A percentile compares a stretch with the other conserved stretches of the same genome.
Conservation (phyloP, 1,140 invertebrate genomes). For the Drosophila carrolli region DNA sequence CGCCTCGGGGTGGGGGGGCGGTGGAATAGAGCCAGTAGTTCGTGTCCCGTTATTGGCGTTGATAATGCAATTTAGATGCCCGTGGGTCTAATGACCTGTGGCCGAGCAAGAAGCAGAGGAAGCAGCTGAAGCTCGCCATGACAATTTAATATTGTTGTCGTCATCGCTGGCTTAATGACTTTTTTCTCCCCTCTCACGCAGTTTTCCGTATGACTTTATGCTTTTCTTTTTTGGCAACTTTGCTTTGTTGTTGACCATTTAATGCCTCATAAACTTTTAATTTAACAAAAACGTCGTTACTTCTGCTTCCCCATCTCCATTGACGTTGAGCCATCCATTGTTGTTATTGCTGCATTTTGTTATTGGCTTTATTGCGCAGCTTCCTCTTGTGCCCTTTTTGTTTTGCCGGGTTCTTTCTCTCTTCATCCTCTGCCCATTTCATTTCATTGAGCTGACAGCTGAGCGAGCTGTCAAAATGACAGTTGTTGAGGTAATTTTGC, state of each 20-base stretch:
- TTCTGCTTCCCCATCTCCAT: conserved; percentile 23
- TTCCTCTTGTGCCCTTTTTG: conserved; percentile 24
- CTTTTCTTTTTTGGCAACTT: conserved; percentile 70
- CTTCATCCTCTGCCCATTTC: not conserved
- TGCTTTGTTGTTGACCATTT: conserved; percentile 80
- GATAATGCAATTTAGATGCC: conserved; percentile 78
- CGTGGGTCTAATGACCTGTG: conserved; percentile 76
- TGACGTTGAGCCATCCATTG: conserved; percentile 18
- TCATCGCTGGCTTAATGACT: conserved; percentile 73
- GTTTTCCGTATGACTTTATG: conserved; percentile 29
- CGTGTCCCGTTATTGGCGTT: conserved; percentile 74
- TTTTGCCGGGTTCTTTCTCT: not conserved
- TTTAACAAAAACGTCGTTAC: conserved; percentile 82
- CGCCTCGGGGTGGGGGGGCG: not conserved
- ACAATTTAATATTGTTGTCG: conserved; percentile 67
- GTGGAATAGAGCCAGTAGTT: conserved; percentile 13
- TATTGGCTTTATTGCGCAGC: conserved; percentile 59
- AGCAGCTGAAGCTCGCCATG: conserved; percentile 35
- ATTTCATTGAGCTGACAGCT: conserved; percentile 38
- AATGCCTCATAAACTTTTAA: conserved; percentile 82
- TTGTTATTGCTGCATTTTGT: conserved; percentile 60
- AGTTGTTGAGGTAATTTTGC: conserved; percentile 72
- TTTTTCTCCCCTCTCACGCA: conserved; percentile 31
- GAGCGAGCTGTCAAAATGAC: conserved; percentile 66
- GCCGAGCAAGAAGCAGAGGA: conserved; percentile 17